Base-by-base conservation (phyloP, 2,797 vertebrate species). In the Limnodromus scolopaceus region DNA sequence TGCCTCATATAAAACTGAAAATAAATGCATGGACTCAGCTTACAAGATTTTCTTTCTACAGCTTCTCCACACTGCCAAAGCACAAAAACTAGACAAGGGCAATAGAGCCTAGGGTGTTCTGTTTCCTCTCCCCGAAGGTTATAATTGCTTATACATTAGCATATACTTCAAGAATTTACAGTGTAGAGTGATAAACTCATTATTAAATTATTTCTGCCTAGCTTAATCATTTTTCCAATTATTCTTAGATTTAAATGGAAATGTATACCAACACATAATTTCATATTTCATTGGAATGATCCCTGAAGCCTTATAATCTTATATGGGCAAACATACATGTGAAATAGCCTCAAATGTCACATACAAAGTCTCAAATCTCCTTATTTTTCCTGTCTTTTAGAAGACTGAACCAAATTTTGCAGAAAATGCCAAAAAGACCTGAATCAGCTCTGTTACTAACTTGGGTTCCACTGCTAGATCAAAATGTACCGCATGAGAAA, bases 1-100 rank as follows among this genome's bases (percentile, higher is more conserved):
- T 81, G 70, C 49, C 54, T 92, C n/a, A 49, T n/a, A 84, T 76
- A 87, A 92, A 91, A 86, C 83, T 92, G 90, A 94, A 96, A 94
- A 93, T 87, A 96, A 92, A 87, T 45, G 16, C 25, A 1, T 13
- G 3, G 85, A 69, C 63, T 92, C 85, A 93, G 74, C 63, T 93
- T 72, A 84, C 49, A 76, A 79, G 34, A 45, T 87, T 92, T 58
- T 54, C 46, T 92, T 65, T 90, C 69, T 48, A 58, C 72, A 81
- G 24, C 27, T 81, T 81, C 53, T 84, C 46, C 61, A 74, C 48
- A 28, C 36, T 64, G 72, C 57, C 87, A 93, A 87, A 71, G 38
- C 48, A 83, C 57, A 87, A 72, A 92, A 82, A 39, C 1, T 32
- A 85, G 72, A 39, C 28, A 94, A 87, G 64, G 60, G 36, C 87